Evolutionary conservation across 2,797 vertebrate genomes (phyloP).

Genomic region (Borostomias antarcticus): DNA sequence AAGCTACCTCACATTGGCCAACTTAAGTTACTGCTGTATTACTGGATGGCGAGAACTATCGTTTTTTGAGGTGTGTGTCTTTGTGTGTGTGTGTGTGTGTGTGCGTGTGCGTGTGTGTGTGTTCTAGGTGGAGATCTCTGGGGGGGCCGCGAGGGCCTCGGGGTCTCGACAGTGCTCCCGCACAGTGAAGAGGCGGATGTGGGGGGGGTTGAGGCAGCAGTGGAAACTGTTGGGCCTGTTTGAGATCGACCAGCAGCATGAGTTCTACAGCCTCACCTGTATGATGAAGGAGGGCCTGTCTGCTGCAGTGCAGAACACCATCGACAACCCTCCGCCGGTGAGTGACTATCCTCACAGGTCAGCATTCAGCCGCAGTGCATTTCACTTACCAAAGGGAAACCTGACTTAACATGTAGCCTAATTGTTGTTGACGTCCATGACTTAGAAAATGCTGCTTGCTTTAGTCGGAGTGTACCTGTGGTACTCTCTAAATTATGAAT

Average conservation of each 20-base stretch:
- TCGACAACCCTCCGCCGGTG: slow-evolving; percentile 71
- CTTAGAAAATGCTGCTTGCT: too few relatives aligned
- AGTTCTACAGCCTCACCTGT: slow-evolving; percentile 80
- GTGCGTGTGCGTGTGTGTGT: not conserved
- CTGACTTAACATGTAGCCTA: slow-evolving; percentile 54
- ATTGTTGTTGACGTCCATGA: not conserved
- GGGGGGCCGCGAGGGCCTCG: not conserved
- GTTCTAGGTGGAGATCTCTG: slow-evolving; percentile 54
- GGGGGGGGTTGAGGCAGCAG: slow-evolving; percentile 78
- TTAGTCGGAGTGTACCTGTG: too few relatives aligned
- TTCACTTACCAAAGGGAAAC: too few relatives aligned
- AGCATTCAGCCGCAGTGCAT: too few relatives aligned
- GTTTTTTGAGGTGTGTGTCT: slow-evolving; percentile 15
- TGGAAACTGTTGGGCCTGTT: slow-evolving; percentile 86
- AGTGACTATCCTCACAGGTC: too few relatives aligned
- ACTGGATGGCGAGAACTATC: not conserved
- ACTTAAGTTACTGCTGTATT: slow-evolving; percentile 9
- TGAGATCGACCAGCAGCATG: slow-evolving; percentile 84
- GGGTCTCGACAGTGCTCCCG: slow-evolving; percentile 24
- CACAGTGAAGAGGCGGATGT: slow-evolving; percentile 55
- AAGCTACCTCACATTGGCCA: not conserved
- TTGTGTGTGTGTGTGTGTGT: slow-evolving; percentile 3
- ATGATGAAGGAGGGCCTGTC: slow-evolving; percentile 87
- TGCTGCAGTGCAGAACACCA: slow-evolving; percentile 76
- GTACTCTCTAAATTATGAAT: too few relatives aligned